A percentile compares a stretch with the other conserved stretches of the same genome.
Conservation (phyloP, 1,140 invertebrate genomes). For the Macrobrachium rosenbergii region DNA sequence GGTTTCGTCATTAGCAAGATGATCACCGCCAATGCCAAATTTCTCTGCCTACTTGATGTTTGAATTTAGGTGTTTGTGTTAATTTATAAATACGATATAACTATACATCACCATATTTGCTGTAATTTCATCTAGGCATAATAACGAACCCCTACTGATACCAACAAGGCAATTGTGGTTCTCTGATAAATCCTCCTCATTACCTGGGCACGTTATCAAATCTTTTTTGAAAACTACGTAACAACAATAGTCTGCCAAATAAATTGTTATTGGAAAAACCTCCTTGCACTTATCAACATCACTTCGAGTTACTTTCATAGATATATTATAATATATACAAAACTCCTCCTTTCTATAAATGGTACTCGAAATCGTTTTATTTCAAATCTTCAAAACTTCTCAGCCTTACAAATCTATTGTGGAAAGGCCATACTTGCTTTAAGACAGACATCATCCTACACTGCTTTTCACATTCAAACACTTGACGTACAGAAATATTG, state of each 20-base stretch:
- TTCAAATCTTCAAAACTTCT: constrained; percentile 12
- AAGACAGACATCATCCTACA: neutral
- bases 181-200: neutral
- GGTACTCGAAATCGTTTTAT: constrained; percentile 2
- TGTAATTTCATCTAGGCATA: neutral
- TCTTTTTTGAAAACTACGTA: constrained; percentile 1
- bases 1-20: too few relatives aligned
- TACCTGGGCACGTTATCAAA: neutral
- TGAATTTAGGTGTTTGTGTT: neutral
- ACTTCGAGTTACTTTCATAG: neutral
- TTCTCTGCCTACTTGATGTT: constrained; percentile 3
- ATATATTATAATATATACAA: neutral
- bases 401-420: neutral
- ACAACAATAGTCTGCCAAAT: constrained; percentile 1
- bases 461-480: constrained; percentile 1
- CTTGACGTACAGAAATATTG: constrained; percentile 18
- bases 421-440: neutral
- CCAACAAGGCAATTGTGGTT: neutral
- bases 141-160: too few relatives aligned
- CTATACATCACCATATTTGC: constrained; percentile 15
- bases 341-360: neutral
- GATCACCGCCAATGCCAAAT: constrained; percentile 2
- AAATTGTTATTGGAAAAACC: too few relatives aligned
- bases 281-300: neutral
- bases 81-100: neutral